Conservation (phyloP, 1,140 invertebrate genomes). For the Rhynchophorus ferrugineus region DNA sequence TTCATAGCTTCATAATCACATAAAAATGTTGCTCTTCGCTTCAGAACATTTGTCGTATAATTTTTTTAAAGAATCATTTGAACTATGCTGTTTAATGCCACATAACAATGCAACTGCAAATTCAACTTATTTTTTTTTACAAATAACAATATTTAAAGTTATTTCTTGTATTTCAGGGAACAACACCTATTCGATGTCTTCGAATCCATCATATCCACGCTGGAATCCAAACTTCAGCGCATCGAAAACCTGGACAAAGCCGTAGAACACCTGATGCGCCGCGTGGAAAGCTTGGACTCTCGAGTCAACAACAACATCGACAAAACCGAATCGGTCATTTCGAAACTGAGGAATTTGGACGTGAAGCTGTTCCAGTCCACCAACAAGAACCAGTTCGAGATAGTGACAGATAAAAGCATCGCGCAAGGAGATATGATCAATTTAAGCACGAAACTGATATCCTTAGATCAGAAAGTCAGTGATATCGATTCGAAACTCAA, state of each 20-base stretch:
- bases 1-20: too few species aligned
- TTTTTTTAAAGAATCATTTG: too few species aligned
- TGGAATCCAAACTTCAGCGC: conserved; percentile 77
- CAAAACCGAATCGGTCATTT: conserved; percentile 73
- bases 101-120: too few species aligned
- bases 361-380: conserved; percentile 54
- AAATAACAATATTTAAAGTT: too few species aligned
- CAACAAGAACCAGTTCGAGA: conserved; percentile 18
- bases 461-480: conserved; percentile 71
- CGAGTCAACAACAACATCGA: conserved; percentile 74
- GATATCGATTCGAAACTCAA: conserved; percentile 72
- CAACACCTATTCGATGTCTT: conserved; percentile 83
- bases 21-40: too few species aligned
- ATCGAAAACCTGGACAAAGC: conserved; percentile 82
- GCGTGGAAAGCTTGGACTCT: conserved; percentile 71
- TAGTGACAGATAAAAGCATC: conserved; percentile 1
- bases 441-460: conserved; percentile 38
- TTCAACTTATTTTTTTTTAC: too few species aligned
- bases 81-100: too few species aligned
- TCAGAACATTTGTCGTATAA: too few species aligned
- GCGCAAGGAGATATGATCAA: conserved; percentile 5
- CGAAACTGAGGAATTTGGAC: conserved; percentile 64
- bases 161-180: conserved; percentile 60
- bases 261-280: conserved; percentile 73
- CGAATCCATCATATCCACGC: conserved; percentile 77